Conservation (phyloP, 2,113 vertebrate genomes). For the Willisornis vidua region DNA sequence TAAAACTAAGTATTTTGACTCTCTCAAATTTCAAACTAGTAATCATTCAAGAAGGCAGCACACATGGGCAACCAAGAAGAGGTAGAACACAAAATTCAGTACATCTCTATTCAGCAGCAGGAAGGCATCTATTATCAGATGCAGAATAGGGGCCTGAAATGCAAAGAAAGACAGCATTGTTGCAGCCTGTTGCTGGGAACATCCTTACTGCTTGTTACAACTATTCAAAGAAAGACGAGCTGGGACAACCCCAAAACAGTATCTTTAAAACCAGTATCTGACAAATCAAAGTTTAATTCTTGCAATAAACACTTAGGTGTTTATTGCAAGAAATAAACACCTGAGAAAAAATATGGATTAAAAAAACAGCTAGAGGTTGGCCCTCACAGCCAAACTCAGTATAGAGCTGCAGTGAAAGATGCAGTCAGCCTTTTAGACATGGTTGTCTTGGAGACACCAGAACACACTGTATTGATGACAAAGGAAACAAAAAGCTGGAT, state of each 20-base stretch:
- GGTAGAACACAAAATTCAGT: background rate
- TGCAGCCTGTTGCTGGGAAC: background rate
- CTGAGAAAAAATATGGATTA: background rate
- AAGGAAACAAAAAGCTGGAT: conserved; percentile 69
- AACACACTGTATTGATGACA: conserved; percentile 62
- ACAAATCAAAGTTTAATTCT: background rate
- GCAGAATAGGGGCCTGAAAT: background rate
- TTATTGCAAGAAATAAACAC: no score
- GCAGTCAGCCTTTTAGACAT: conserved; percentile 58
- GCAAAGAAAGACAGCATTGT: conserved; percentile 58
- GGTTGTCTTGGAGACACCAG: conserved; percentile 75
- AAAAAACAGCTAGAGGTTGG: background rate
- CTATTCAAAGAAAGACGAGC: background rate
- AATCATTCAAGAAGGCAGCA: background rate
- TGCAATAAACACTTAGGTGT: background rate
- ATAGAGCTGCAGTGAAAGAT: conserved; percentile 53
- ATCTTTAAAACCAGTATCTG: background rate
- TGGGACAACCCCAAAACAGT: background rate
- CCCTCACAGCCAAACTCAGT: background rate
- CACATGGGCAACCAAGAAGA: background rate
- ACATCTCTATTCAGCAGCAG: conserved; percentile 40
- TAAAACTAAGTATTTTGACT: background rate
- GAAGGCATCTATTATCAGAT: conserved; percentile 55
- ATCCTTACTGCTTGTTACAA: background rate
- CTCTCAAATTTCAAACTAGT: background rate